Base-by-base conservation (phyloP, 2,797 vertebrate species). In the Crocodylus rhombifer region DNA sequence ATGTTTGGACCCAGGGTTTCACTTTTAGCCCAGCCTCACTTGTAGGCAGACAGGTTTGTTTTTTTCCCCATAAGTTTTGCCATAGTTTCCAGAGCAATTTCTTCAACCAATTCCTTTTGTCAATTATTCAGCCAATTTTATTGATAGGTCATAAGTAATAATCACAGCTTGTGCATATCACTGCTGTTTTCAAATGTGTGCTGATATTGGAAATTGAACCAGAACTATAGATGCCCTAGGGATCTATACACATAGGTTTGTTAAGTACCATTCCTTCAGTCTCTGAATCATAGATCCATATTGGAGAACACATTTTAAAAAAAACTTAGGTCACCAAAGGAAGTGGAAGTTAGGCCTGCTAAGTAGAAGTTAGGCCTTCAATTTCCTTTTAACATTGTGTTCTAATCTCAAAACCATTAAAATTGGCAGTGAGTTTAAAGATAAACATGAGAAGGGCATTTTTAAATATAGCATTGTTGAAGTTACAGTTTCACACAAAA, bases 381-480 rank as follows among this genome's bases (percentile, higher is more conserved):
- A 26, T 80, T 90, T 92, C 73, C 33, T 93, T 93, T 58, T 51
- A 75, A 78, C 82, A 26, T 21, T 51, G n/a, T 76, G 33, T 63
- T 86, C 93, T 89, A 51, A 6, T 88, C 76, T 64, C 91, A 83
- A 60, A 28, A n/a, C 7, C 83, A 63, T 83, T 91, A 92, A 82
- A 80, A 30, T 90, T 90, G 86, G 93, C 84, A 91, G 63, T 88
- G 86, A 15, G 64, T 93, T 89, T 90, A 92, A 94, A 95, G 94
- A 96, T 97, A 88, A 95, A 91, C 60, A 95, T 69, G 56, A 61
- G 55, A 80, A 83, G 91, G 92, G 79, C 77, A 55, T 11, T 94
- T 97, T 97, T 94, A 93, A 75, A 71, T 88, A 63, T 58, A 92
- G 73, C 64, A 82, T 75, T 62, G 65, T 84, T 97, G 61, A 88